Percentiles rank a stretch among this genome's conserved stretches.
phyloP scores from a whole-genome alignment of 2,797 vertebrate genomes.

The Malurus leucopterus region DNA sequence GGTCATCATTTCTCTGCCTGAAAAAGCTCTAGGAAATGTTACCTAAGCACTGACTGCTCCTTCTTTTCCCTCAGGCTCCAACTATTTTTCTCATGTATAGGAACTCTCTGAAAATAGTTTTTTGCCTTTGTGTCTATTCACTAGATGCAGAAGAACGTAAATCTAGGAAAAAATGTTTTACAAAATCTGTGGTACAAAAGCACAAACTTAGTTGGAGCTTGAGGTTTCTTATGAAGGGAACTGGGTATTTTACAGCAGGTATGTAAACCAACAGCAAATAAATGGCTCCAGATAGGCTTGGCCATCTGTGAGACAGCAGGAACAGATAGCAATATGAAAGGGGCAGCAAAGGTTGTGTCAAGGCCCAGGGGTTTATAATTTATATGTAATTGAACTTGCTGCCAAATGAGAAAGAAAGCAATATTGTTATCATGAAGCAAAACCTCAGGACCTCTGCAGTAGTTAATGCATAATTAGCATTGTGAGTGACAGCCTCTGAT shows the following conservation, averaged over 20 bases:
- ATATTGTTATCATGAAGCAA: background rate
- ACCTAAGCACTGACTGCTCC: background rate
- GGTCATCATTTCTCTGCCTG: background rate
- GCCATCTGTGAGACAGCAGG: background rate
- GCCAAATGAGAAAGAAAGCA: background rate
- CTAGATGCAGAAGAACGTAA: background rate
- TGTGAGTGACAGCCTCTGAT: background rate
- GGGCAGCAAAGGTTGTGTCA: background rate
- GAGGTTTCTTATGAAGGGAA: background rate
- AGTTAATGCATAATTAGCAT: background rate
- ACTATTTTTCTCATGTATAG: background rate
- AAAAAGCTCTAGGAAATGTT: background rate
- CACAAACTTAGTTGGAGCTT: background rate
- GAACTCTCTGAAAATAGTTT: background rate
- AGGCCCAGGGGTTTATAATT: background rate
- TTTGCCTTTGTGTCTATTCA: background rate
- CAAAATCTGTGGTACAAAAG: background rate
- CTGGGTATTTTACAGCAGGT: background rate
- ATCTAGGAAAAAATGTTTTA: background rate
- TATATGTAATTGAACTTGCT: background rate
- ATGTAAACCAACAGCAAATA: background rate
- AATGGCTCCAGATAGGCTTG: background rate
- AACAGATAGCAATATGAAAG: background rate
- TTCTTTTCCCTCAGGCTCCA: background rate
- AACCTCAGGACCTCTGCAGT: background rate